Evolutionary conservation across 1,140 invertebrate species (phyloP).

Genomic region (Acarapis woodi): DNA sequence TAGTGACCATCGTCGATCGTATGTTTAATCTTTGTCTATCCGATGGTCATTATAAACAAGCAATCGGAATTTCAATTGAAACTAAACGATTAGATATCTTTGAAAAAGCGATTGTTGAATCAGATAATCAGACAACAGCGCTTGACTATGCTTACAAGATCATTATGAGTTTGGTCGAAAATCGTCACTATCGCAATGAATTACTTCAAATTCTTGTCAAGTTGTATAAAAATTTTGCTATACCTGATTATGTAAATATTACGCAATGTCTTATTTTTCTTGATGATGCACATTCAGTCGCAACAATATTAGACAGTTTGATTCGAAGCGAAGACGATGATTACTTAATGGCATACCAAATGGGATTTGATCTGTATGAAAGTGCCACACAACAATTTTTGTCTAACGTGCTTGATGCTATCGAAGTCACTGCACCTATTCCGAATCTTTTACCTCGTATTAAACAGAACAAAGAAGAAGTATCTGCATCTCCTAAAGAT

Average conservation of each 20-base stretch:
- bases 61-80: slow-evolving; percentile 72
- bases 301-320: slow-evolving; percentile 28
- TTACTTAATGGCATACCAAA: slow-evolving; percentile 80
- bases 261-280: slow-evolving; percentile 85
- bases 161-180: slow-evolving; percentile 77
- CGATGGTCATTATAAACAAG: slow-evolving; percentile 73
- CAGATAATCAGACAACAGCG: slow-evolving; percentile 68
- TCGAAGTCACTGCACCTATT: slow-evolving; percentile 50
- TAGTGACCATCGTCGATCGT: slow-evolving; percentile 77
- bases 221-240: slow-evolving; percentile 50
- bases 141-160: slow-evolving; percentile 79
- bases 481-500: slow-evolving; percentile 11
- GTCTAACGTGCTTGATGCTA: slow-evolving; percentile 47
- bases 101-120: slow-evolving; percentile 57
- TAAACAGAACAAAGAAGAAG: slow-evolving; percentile 10
- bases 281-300: slow-evolving; percentile 66
- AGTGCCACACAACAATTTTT: slow-evolving; percentile 94
- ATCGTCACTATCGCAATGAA: slow-evolving; percentile 61
- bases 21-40: slow-evolving; percentile 89
- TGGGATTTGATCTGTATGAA: slow-evolving; percentile 95
- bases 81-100: slow-evolving; percentile 87
- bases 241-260: slow-evolving; percentile 84
- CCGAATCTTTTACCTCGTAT: slow-evolving; percentile 6
- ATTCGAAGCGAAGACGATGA: slow-evolving; percentile 15
- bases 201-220: slow-evolving; percentile 62